Evolutionary conservation across 2,113 vertebrate species (phyloP).

Genomic region (Fregata magnificens): DNA sequence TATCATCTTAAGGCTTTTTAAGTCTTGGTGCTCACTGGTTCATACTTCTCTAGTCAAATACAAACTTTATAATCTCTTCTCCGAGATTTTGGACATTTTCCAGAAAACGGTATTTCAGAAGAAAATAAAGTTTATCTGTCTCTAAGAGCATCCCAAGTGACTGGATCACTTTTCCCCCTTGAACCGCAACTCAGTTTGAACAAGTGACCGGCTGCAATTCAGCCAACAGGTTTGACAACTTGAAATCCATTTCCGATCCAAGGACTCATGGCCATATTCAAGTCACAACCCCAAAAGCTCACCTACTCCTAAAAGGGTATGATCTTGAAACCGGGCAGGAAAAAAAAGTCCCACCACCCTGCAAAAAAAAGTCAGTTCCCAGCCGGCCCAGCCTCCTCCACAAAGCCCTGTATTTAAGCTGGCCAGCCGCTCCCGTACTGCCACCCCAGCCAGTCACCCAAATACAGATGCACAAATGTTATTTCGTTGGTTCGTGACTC

Average conservation of each 20-base stretch:
- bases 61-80: not conserved
- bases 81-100: not conserved
- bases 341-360: not conserved
- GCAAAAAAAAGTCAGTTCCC: not conserved
- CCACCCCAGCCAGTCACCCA: not conserved
- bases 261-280: not conserved
- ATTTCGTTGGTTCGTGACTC: not conserved
- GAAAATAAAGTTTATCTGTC: not conserved
- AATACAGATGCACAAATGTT: not conserved
- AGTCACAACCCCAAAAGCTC: not conserved
- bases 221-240: not conserved
- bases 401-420: too few species aligned
- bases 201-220: accelerated
- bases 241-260: not conserved
- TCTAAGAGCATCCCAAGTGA: not conserved
- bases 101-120: not conserved
- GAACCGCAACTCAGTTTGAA: accelerated
- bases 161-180: not conserved
- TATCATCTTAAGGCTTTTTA: not conserved
- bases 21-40: not conserved
- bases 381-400: not conserved
- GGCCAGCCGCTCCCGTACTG: not conserved
- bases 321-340: not conserved
- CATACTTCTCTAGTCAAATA: not conserved
- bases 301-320: not conserved